Base-by-base conservation (phyloP, 2,888 invertebrate species). In the Ceraclea dissimilis region DNA sequence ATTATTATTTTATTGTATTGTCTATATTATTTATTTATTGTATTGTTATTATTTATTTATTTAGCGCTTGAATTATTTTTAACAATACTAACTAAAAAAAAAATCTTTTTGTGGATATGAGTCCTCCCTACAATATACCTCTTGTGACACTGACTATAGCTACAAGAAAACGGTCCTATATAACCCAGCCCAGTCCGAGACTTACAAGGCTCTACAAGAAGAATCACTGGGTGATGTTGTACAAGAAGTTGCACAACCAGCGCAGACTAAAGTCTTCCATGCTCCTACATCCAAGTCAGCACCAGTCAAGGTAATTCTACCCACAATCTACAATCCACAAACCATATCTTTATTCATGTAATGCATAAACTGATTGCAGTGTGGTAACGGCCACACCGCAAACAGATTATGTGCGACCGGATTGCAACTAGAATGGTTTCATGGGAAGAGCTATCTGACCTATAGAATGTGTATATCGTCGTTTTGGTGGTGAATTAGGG, bases 151-250 rank as follows among this genome's bases (percentile, higher is more conserved):
- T 60, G 60, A 48, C 62, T 52, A 58, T 66, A 80, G 81, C 67
- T 73, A 76, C 72, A 85, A 83, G 81, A 85, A 84, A 72, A 84
- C 86, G 63, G 74, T 84, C 70, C 82, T 81, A 70, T 93, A 86
- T 80, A 91, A 93, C 80, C 92, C 92, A 65, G 86, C 88, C 71
- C 85, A 87, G 79, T 92, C 91, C 69, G 91, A 91, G 73, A 90
- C 92, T 58, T 91, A 83, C 81, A 88, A 85, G 78, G 90, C 88
- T 67, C 82, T 93, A 62, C 88, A 90, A 73, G 92, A 92, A 73
- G 82, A 84, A 64, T 82, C 83, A 64, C 72, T 79, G 51, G 85
- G 83, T 62, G 83, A 81, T 68, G 71, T 73, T 54, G 76, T 83
- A 64, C 85, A 84, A 61, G 88, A 88, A 74, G 82, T 86, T 66